Base-by-base conservation (phyloP, 2,797 vertebrate species). In the Dallia pectoralis region DNA sequence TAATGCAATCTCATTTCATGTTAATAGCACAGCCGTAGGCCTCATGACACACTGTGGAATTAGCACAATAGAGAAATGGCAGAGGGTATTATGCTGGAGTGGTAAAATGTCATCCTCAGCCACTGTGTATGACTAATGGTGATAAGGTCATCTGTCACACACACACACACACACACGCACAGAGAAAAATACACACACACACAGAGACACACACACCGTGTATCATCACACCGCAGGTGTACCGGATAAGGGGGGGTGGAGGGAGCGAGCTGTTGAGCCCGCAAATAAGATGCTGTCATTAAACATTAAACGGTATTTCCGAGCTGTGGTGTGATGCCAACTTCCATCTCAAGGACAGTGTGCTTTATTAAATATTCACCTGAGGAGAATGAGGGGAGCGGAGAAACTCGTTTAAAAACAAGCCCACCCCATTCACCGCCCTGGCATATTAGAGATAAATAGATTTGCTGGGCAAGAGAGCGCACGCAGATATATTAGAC, bases 401-500 rank as follows among this genome's bases (percentile, higher is more conserved):
- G 75, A 56, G 70, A 72, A 77, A 83, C 2, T 56, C 29, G 51
- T 33, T 49, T 63, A 74, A 79, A 79, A 71, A 74, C 71, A 74
- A 72, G 75, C 76, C 18, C 56, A 74, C 51, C 14, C 8, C 51
- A 22, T 25, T 77, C 74, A 62, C 69, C 40, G 40, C n/a, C 69
- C 61, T 29, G 69, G 74, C 47, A 29, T 7, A 66, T 22, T 15
- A 48, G 30, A 44, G 14, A 68, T 25, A 4, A 11, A 44, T 22
- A n/a, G 19, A 40, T 33, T 14, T 9, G 36, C 64, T 36, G 63
- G 33, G 32, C 63, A 36, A 29, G 32, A 30, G n/a, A 6, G 30
- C 27, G 33, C 62, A 33, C 30, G 32, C 95, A 96, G 89, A 89
- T 95, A 77, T 95, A 96, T 73, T 95, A 82, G 95, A 95, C 0